Percentiles rank a stretch among this genome's conserved stretches.
Conservation (phyloP, 2,888 invertebrate species). For the Melangyna quadrimaculata region DNA sequence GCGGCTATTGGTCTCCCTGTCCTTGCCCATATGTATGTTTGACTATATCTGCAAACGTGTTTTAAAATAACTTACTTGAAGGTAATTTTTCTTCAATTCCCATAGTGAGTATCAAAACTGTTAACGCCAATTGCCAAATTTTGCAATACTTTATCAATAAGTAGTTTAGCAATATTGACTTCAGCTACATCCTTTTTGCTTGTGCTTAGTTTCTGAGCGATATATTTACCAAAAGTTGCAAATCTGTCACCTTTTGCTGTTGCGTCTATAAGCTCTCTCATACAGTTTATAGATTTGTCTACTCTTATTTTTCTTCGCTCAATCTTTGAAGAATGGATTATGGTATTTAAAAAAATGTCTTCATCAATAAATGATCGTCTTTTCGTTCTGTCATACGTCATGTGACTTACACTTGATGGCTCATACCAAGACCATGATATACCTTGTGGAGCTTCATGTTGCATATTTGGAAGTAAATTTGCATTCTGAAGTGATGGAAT, state of each 20-base stretch:
- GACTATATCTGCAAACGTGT: too few species aligned
- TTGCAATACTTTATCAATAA: neutral
- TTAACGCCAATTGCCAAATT: neutral
- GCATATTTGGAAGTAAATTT: neutral
- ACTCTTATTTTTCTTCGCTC: neutral
- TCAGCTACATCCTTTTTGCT: neutral
- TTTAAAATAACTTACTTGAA: too few species aligned
- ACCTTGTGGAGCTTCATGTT: neutral
- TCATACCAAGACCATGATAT: neutral
- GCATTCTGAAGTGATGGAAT: neutral
- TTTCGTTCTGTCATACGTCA: neutral
- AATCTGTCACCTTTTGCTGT: neutral
- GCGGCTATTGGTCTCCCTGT: too few species aligned
- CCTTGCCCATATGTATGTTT: too few species aligned
- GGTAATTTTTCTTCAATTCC: too few species aligned
- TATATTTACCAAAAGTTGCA: neutral
- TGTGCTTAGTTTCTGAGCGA: neutral
- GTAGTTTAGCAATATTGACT: neutral
- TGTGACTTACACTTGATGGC: neutral
- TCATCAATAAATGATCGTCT: neutral
- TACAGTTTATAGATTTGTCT: neutral
- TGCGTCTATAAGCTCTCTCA: neutral
- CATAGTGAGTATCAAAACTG: neutral
- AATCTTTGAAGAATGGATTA: neutral
- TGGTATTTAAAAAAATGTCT: neutral